Conservation (phyloP, 2,113 vertebrate genomes). For the Phalacrocorax pelagicus region DNA sequence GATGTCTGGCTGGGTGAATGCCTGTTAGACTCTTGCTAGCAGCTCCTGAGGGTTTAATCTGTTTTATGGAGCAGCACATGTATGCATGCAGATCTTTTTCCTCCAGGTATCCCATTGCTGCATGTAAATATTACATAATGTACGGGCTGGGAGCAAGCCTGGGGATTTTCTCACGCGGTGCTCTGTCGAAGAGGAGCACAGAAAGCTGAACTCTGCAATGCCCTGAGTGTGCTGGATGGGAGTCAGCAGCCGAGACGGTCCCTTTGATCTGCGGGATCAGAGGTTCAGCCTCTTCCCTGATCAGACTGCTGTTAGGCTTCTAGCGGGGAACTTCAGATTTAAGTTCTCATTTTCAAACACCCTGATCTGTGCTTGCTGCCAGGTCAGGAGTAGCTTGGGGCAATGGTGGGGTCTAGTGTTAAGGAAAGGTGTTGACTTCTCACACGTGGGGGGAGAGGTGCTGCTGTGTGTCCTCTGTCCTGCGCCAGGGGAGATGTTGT, state of each 20-base stretch:
- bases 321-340: background rate
- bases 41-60: background rate
- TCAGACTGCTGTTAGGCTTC: background rate
- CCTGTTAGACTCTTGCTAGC: background rate
- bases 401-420: background rate
- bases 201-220: background rate
- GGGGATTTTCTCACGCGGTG: background rate
- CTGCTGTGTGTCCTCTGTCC: background rate
- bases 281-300: rapidly evolving
- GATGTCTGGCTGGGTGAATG: background rate
- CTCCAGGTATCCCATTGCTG: background rate
- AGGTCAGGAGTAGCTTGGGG: background rate
- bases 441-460: rapidly evolving
- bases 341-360: background rate
- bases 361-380: background rate
- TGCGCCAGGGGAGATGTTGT: rapidly evolving
- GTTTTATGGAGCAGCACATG: background rate
- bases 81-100: background rate
- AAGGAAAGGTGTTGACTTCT: background rate
- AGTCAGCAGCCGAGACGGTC: background rate
- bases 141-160: background rate
- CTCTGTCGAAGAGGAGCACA: background rate
- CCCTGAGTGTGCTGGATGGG: background rate
- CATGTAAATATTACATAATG: background rate
- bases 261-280: background rate